phyloP scores from a whole-genome alignment of 2,797 vertebrate genomes.

The Melanotaenia boesemani region DNA sequence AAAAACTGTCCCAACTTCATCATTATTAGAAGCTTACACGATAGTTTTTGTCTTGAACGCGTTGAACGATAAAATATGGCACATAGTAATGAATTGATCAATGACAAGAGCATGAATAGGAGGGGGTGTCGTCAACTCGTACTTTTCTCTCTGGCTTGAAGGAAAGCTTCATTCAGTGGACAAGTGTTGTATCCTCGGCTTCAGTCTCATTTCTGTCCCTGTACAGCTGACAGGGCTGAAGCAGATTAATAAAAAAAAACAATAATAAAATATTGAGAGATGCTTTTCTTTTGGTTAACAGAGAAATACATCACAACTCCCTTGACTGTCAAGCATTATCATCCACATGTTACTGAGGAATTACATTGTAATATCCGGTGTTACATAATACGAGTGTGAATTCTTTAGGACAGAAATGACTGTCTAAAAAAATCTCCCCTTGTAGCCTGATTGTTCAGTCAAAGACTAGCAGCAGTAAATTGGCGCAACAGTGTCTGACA shows the following conservation, averaged over 20 bases:
- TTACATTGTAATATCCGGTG: not conserved
- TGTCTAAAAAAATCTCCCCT: slow-evolving; percentile 1
- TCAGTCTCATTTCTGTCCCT: slow-evolving; percentile 8
- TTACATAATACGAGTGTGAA: not conserved
- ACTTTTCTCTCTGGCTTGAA: slow-evolving; percentile 5
- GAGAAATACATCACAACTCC: slow-evolving; percentile 4
- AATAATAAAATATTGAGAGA: not conserved
- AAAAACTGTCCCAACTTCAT: slow-evolving; percentile 60
- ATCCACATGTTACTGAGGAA: slow-evolving; percentile 20
- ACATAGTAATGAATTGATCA: slow-evolving; percentile 66
- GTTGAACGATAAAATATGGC: slow-evolving; percentile 78
- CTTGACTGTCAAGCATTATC: not conserved
- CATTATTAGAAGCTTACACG: slow-evolving; percentile 65
- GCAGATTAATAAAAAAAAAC: not conserved
- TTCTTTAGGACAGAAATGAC: not conserved
- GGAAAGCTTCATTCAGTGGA: slow-evolving; percentile 38
- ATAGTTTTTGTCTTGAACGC: slow-evolving; percentile 65
- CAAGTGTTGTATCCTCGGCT: slow-evolving; percentile 14
- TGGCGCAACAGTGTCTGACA: not conserved
- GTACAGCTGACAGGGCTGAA: slow-evolving; percentile 12
- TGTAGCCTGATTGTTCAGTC: slow-evolving; percentile 2
- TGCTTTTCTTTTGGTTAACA: slow-evolving; percentile 7
- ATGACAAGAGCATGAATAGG: slow-evolving; percentile 30
- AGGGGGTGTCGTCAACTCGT: slow-evolving; percentile 15
- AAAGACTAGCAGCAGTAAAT: slow-evolving; percentile 2